Evolutionary conservation across 2,888 invertebrate genomes (phyloP), one percentile per base, ranked within the genome.

Genomic region (Myopa testacea): DNA sequence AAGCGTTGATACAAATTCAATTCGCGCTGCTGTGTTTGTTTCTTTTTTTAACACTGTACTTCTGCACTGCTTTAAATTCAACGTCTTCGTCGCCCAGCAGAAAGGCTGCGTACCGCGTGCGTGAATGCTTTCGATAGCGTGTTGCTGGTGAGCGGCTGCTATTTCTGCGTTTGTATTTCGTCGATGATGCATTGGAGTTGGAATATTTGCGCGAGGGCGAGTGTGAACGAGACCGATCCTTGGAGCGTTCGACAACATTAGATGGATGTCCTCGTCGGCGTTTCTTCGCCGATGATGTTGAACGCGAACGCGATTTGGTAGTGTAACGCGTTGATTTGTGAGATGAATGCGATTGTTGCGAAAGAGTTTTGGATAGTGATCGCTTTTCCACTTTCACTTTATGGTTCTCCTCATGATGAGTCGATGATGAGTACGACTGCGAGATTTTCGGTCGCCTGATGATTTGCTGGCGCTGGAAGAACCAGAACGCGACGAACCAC

Each of bases 231-330:
- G 80, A 84, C 70, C 81, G 68, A 84, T 76, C 81, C n/a, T 38
- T 77, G 75, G 62, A 26, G 16, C 16, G 60, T 69, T 72, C 19
- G 10, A 72, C 72, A 12, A 72, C 74, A 38, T 76, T 81, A 77
- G 80, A 71, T 63, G 70, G 14, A 10, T 60, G 74, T 73, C 71
- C 80, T 77, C 75, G 81, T 67, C 58, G 76, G 81, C 85, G 84
- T 81, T 81, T 84, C 68, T 84, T 86, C 16, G 84, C 79, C 40
- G 80, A 81, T 12, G 84, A 80, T 8, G 84, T 81, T 45, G 83
- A 78, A 67, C 83, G 80, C 8, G 84, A 84, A 70, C 83, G 81
- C 50, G 87, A 85, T 77, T 80, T 78, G 10, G 79, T 82, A 65
- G 84, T 83, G 37, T 80, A 80, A 55, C 82, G 82, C 67, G 79